These are phyloP conservation scores for Antheraea assamensis DNA, from an alignment of 2,888 invertebrate species.

Conservation along the genomic window DNA sequence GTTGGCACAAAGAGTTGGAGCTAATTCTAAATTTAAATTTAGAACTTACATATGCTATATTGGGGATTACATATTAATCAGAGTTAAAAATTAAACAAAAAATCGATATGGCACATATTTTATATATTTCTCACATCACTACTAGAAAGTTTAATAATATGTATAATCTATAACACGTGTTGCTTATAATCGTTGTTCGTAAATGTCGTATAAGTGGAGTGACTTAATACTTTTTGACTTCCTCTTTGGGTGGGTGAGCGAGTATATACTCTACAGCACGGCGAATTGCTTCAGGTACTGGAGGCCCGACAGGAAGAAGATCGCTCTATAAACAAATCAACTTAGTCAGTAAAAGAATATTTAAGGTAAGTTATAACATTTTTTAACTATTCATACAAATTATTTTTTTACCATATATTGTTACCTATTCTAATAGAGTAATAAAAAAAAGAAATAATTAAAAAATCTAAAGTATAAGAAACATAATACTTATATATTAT, in stretches of 20 bases:
- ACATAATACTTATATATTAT: no score
- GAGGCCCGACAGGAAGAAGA: conserved; percentile 52
- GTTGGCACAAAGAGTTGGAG: no score
- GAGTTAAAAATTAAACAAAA: not conserved
- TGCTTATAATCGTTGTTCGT: conserved; percentile 18
- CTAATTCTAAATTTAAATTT: no score
- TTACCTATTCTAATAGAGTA: no score
- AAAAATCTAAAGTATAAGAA: no score
- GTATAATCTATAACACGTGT: not conserved
- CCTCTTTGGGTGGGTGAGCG: conserved; percentile 35
- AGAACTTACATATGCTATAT: no score
- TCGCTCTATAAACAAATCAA: conserved; percentile 41
- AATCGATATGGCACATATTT: conserved; percentile 23
- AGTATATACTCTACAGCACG: conserved; percentile 56
- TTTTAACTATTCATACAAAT: not conserved
- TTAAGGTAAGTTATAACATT: not conserved
- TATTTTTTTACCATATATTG: not conserved
- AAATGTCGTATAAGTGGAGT: conserved; percentile 14
- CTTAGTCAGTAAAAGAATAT: not conserved
- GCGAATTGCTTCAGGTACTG: conserved; percentile 51
- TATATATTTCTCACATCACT: conserved; percentile 25
- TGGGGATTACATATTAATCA: not conserved
- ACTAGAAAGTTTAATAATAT: not conserved
- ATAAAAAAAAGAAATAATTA: no score
- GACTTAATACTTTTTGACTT: conserved; percentile 27